Base-by-base conservation (phyloP, 1,140 invertebrate genomes). In the Dufourea novaeangliae region DNA sequence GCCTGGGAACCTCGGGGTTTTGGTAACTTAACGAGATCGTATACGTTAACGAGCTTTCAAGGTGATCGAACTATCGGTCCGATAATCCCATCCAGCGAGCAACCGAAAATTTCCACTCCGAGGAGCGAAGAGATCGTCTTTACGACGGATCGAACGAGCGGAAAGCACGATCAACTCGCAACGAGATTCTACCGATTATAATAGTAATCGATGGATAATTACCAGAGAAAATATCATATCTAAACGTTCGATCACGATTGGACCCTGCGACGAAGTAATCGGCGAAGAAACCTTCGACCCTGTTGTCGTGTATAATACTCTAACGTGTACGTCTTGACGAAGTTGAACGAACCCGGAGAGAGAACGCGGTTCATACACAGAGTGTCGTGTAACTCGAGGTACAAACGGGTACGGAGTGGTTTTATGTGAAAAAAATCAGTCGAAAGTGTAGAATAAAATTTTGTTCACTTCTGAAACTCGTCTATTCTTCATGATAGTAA, bases 341-440 rank as follows among this genome's bases (percentile, higher is more conserved):
- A n/a, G n/a, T n/a, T n/a, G n/a, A n/a, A 34, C 17, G 69, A 34
- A 34, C 14, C 61, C 61, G 39, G 44, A 68, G 8, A 62, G n/a
- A 37, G 11, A 62, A 27, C 70, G 62, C 71, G 71, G 14, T 29
- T 50, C n/a, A n/a, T n/a, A n/a, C n/a, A n/a, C n/a, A n/a, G n/a
- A n/a, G n/a, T n/a, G n/a, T n/a, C n/a, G n/a, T n/a, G n/a, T n/a
- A n/a, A n/a, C n/a, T n/a, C n/a, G n/a, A n/a, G n/a, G n/a, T n/a
- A n/a, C n/a, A n/a, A n/a, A n/a, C n/a, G n/a, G n/a, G n/a, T n/a
- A n/a, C n/a, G n/a, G n/a, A n/a, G n/a, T n/a, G n/a, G n/a, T n/a
- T n/a, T n/a, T n/a, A n/a, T n/a, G n/a, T n/a, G n/a, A n/a, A n/a
- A n/a, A n/a, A n/a, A n/a, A n/a, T n/a, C n/a, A n/a, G n/a, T n/a